Evolutionary conservation across 1,140 invertebrate species (phyloP), one percentile per base, ranked within the genome.

Genomic region (Lucilia cuprina): DNA sequence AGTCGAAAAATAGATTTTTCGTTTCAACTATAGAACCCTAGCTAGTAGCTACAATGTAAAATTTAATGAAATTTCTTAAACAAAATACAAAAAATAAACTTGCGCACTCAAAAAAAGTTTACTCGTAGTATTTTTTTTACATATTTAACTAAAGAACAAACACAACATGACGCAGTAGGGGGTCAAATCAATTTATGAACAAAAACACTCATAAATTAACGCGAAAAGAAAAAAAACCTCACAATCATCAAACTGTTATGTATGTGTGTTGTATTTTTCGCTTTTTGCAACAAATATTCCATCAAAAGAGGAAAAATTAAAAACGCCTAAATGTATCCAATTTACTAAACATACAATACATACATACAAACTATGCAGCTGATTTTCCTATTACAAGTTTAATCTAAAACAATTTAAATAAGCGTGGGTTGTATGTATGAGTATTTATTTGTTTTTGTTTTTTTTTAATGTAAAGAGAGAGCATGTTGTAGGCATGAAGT

Each of bases 141-240:
- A 17, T 14, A 60, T 60, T 12, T 60, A n/a, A 14, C 4, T 17
- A 3, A 60, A 60, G 5, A 41, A 30, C 25, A 30, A 30, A 30
- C 25, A 41, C 4, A 49, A 21, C 41, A 80, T 80, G 77, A 80
- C 77, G 77, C 77, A 80, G 77, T 80, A 78, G 77, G 77, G 77
- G 77, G 77, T 80, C 77, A 80, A 80, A 80, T 50, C 77, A 50
- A 80, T 80, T 78, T 80, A 70, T 49, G 41, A 50, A 49, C 10
- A 21, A 7, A n/a, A 30, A 70, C 19, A 70, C 65, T 70, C 65
- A 70, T 12, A 21, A 70, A 70, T 70, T 19, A 70, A 55, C 17
- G 50, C 50, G 50, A 55, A 70, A 70, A 30, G 25, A 30, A 30
- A 30, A 30, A 1, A 70, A 70, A 70, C 41, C 5, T n/a, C n/a